Evolutionary conservation across 2,888 invertebrate species (phyloP).

Genomic region (Eupithecia dodoneata): DNA sequence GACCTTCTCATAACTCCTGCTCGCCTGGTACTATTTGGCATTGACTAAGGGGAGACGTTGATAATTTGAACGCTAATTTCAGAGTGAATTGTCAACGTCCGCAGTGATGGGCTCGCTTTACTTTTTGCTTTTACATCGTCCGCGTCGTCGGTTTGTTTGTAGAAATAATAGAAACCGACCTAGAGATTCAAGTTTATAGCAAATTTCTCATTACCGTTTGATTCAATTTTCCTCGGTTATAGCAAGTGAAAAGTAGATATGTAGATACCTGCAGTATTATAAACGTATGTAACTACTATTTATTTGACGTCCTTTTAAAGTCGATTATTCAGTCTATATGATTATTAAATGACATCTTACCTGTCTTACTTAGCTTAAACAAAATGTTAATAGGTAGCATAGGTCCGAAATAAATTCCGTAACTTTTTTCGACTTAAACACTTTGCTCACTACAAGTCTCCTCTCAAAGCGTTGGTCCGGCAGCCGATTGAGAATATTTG

Average conservation of each 20-base stretch:
- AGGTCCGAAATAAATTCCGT: neutral
- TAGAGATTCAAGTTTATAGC: neutral
- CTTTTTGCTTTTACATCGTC: constrained; percentile 21
- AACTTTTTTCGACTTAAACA: too few relatives aligned
- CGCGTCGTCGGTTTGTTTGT: constrained; percentile 4
- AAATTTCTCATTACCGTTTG: neutral
- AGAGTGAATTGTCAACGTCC: constrained; percentile 33
- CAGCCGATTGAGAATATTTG: neutral
- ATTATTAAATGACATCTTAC: neutral
- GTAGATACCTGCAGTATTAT: neutral
- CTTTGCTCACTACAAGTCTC: neutral
- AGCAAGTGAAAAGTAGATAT: neutral
- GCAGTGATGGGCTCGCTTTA: constrained; percentile 22
- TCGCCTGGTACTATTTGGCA: constrained; percentile 81
- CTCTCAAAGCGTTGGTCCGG: neutral
- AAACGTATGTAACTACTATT: neutral
- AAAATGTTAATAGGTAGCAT: neutral
- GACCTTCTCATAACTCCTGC: constrained; percentile 59
- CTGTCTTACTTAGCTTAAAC: neutral
- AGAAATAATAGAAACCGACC: constrained; percentile 4
- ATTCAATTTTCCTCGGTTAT: neutral
- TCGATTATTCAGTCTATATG: neutral
- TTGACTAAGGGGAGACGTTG: constrained; percentile 75
- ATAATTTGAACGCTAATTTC: constrained; percentile 60
- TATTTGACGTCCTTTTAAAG: neutral